These are phyloP conservation scores for Zoroaster sp. DNA, from an alignment of 53 echinoderm and acorn worm species.

Conservation along the genomic window DNA sequence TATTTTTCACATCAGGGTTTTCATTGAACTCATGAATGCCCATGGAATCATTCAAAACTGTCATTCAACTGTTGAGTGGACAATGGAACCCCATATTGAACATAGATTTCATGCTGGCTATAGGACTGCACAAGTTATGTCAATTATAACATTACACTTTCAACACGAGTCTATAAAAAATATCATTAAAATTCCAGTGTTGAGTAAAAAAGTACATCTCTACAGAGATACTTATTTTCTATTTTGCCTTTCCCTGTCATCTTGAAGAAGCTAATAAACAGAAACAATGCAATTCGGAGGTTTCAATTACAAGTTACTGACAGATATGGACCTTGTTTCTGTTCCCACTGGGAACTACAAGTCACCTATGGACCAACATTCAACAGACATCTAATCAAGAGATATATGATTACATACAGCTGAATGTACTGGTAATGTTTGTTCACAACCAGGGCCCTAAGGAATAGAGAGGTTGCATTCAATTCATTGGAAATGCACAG, in stretches of 20 bases:
- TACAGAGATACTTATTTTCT: neutral
- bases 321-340: constrained; percentile 19
- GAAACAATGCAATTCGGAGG: constrained; percentile 10
- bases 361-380: constrained; percentile 16
- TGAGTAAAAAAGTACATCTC: neutral
- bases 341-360: neutral
- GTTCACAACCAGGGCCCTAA: too few relatives aligned
- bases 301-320: constrained; percentile 31
- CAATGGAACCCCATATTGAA: neutral
- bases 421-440: too few relatives aligned
- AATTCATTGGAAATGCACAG: too few relatives aligned
- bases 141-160: neutral
- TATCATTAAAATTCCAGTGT: neutral
- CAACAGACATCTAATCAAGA: neutral
- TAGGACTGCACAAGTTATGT: neutral
- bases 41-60: neutral
- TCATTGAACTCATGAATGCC: neutral
- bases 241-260: neutral
- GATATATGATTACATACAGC: neutral
- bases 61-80: neutral
- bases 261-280: neutral
- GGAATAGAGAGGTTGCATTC: too few relatives aligned
- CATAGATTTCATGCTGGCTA: too few relatives aligned
- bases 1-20: neutral
- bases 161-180: neutral